Evolutionary conservation across 30 jellyfish, hydroid and myxozoan species (phyloP).

Genomic region (Cassiopea andromeda): DNA sequence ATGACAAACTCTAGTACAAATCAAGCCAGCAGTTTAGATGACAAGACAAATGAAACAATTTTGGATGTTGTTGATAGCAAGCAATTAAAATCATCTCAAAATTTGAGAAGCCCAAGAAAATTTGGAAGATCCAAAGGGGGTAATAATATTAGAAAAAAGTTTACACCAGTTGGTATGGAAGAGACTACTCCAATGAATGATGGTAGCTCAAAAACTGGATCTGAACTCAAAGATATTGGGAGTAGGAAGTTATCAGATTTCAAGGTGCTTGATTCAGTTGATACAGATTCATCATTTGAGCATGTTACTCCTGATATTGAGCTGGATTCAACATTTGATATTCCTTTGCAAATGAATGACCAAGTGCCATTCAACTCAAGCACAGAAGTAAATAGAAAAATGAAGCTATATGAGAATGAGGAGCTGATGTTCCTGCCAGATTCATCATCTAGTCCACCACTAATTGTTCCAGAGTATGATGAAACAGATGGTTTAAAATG

Average conservation of each 20-base stretch:
- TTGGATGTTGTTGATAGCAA: background rate
- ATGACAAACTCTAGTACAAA: background rate
- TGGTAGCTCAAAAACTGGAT: background rate
- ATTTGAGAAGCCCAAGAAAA: slow-evolving; percentile 5
- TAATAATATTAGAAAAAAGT: slow-evolving; percentile 15
- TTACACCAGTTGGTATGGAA: slow-evolving; percentile 30
- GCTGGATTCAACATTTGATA: slow-evolving; percentile 41
- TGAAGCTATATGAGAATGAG: background rate
- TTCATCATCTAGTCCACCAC: slow-evolving; percentile 3
- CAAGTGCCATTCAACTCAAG: background rate
- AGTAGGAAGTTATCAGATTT: background rate
- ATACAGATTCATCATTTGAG: slow-evolving; percentile 57
- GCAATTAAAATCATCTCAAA: background rate
- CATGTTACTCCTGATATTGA: slow-evolving; percentile 58
- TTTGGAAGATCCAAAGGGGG: slow-evolving; percentile 31
- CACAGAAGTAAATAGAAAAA: background rate
- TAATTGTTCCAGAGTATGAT: background rate
- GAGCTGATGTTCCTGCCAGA: background rate
- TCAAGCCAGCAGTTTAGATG: background rate
- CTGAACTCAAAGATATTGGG: background rate
- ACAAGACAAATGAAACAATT: background rate
- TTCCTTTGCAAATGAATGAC: background rate
- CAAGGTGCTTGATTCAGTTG: background rate
- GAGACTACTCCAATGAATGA: background rate
- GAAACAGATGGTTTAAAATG: background rate